Percentiles rank a stretch among this genome's conserved stretches.
Conservation (phyloP, 1,140 invertebrate genomes). For the Ceratina japonica region DNA sequence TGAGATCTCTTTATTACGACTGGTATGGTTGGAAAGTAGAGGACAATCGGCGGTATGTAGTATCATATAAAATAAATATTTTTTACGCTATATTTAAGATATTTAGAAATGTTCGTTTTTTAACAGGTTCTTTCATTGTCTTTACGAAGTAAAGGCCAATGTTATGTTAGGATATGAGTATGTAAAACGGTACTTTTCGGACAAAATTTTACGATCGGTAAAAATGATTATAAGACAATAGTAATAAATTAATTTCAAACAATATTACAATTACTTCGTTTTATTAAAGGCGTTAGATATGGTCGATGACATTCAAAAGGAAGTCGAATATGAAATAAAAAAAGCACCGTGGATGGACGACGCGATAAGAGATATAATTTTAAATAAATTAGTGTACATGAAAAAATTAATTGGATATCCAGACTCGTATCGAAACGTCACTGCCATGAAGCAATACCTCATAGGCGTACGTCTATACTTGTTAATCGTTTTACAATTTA, state of each 20-base stretch:
- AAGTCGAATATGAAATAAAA: not conserved
- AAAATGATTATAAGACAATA: not conserved
- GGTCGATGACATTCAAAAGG: conserved; percentile 1
- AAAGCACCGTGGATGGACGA: not conserved
- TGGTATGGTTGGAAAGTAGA: too few species aligned
- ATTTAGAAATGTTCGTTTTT: too few species aligned
- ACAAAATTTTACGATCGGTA: conserved; percentile 19
- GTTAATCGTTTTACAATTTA: not conserved
- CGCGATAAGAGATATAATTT: not conserved
- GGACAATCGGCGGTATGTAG: too few species aligned
- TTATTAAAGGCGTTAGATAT: not conserved
- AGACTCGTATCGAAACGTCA: not conserved
- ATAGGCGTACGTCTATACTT: not conserved
- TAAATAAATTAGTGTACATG: not conserved
- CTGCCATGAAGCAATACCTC: conserved; percentile 4
- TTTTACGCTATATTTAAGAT: too few species aligned
- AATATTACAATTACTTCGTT: not conserved
- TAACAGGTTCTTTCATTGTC: too few species aligned
- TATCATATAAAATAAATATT: too few species aligned
- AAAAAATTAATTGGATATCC: conserved; percentile 3
- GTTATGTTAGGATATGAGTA: conserved; percentile 21
- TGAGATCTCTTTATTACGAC: conserved; percentile 32
- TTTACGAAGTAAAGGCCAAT: not conserved
- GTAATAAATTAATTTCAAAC: not conserved
- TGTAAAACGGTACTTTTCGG: conserved; percentile 16